These are phyloP conservation scores for Oasisia sp. DNA, from an alignment of 2,888 invertebrate genomes.

Conservation along the genomic window DNA sequence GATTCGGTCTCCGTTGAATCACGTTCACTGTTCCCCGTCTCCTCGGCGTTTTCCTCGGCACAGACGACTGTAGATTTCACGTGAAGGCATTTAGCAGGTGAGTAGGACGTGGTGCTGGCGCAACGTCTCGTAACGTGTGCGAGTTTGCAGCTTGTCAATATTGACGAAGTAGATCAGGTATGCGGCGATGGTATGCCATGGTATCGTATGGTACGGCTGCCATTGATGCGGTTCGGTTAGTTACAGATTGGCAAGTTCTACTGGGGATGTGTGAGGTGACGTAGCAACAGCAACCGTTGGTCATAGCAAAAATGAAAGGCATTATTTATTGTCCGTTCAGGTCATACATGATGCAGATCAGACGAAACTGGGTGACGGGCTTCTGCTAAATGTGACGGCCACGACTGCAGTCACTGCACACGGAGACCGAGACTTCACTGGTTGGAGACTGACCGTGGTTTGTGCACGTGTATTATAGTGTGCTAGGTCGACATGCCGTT, in stretches of 20 bases:
- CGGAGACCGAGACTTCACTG: neutral
- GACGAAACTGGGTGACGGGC: neutral
- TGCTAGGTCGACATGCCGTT: neutral
- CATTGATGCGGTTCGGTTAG: neutral
- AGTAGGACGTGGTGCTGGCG: neutral
- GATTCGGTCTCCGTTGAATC: neutral
- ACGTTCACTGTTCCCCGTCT: neutral
- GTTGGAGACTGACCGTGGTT: neutral
- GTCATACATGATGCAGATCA: neutral
- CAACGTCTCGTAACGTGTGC: neutral
- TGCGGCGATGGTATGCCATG: neutral
- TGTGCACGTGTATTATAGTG: no score
- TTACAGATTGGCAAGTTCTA: neutral
- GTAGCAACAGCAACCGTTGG: no score
- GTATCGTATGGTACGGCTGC: neutral
- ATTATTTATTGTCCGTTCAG: no score
- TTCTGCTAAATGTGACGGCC: neutral
- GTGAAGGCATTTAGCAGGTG: neutral
- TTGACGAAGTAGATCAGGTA: neutral
- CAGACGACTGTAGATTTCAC: neutral
- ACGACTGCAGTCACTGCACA: neutral
- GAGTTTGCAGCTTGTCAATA: neutral
- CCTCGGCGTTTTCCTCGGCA: neutral
- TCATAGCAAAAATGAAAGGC: no score
- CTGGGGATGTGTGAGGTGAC: neutral